These are phyloP conservation scores for Pemphigus obesinymphae DNA, from an alignment of 1,140 invertebrate genomes.

Conservation along the genomic window DNA sequence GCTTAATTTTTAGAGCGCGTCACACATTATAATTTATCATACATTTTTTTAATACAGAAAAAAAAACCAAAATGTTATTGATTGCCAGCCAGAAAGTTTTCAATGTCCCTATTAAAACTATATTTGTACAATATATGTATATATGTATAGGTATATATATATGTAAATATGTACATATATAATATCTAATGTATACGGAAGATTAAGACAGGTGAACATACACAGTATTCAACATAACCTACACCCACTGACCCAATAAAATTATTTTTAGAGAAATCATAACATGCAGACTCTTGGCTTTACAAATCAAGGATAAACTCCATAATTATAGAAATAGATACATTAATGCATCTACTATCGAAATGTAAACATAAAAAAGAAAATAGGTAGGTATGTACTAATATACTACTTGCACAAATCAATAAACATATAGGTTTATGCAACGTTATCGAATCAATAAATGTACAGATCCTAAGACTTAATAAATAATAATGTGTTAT, in stretches of 20 bases:
- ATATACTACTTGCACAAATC: no score
- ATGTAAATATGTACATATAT: background rate
- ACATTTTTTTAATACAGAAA: background rate
- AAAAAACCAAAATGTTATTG: background rate
- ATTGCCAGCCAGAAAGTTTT: background rate
- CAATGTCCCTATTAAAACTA: background rate
- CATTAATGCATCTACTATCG: no score
- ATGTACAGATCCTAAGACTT: no score
- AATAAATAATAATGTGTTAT: no score
- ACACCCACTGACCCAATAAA: slow-evolving; percentile 34
- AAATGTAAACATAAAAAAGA: background rate
- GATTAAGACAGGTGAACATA: background rate
- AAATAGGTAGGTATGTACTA: no score
- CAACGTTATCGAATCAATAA: no score
- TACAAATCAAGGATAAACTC: slow-evolving; percentile 4
- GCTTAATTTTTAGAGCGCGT: no score
- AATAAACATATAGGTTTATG: no score
- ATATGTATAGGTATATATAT: background rate
- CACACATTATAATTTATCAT: no score
- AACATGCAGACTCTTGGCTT: background rate
- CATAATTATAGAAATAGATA: background rate
- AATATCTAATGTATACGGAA: background rate
- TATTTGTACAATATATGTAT: background rate
- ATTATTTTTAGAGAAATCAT: slow-evolving; percentile 37
- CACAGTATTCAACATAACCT: slow-evolving; percentile 22